Percentiles rank a stretch among this genome's conserved stretches.
Evolutionary conservation across 2,797 vertebrate species (phyloP).

Genomic region (Lacerta agilis): DNA sequence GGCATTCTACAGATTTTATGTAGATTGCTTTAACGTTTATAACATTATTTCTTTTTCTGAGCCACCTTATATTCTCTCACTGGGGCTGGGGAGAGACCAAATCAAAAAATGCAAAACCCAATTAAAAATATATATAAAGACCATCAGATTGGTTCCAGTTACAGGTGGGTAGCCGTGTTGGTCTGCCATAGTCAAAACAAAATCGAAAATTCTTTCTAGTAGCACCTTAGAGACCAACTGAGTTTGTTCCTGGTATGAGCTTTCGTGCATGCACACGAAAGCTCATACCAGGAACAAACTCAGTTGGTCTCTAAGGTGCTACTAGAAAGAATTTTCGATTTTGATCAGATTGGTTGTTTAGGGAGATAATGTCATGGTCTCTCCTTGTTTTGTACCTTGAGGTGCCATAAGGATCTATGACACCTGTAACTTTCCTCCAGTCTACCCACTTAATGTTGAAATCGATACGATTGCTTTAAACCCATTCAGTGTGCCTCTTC

Average conservation of each 20-base stretch:
- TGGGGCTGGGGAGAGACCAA: background rate
- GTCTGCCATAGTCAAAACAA: too few species aligned
- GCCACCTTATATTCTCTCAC: background rate
- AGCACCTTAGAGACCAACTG: too few species aligned
- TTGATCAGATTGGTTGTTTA: background rate
- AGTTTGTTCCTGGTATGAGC: too few species aligned
- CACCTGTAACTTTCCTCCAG: background rate
- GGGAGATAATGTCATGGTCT: background rate
- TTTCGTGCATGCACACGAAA: too few species aligned
- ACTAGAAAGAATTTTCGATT: too few species aligned
- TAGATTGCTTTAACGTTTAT: background rate
- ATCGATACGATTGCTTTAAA: slow-evolving; percentile 13
- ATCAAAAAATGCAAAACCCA: background rate
- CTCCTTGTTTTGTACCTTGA: background rate
- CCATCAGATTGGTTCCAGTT: background rate
- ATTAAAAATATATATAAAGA: background rate
- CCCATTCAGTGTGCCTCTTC: slow-evolving; percentile 10
- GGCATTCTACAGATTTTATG: background rate
- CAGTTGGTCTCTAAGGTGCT: too few species aligned
- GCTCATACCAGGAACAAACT: too few species aligned
- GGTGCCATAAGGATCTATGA: background rate
- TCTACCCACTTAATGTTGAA: slow-evolving; percentile 10
- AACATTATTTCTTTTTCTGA: background rate
- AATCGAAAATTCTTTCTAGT: too few species aligned
- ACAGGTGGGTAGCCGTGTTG: too few species aligned